Conservation (phyloP, 2,888 invertebrate genomes). For the Ptychoptera albimana region DNA sequence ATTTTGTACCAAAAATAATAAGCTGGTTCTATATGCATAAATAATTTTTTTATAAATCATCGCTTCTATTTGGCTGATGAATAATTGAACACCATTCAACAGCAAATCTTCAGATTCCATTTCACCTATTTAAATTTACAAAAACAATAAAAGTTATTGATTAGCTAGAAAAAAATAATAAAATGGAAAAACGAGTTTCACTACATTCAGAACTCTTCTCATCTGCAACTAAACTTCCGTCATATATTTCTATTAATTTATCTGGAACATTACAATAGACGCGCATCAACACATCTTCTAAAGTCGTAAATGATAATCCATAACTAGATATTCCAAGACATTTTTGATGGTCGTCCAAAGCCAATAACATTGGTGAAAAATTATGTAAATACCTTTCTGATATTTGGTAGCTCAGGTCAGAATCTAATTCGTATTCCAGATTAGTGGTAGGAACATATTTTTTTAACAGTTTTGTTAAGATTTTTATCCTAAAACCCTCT, state of each 20-base stretch:
- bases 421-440: constrained; percentile 48
- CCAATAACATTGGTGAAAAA: constrained; percentile 48
- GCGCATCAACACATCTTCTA: constrained; percentile 74
- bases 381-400: constrained; percentile 39
- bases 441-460: constrained; percentile 43
- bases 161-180: too few species aligned
- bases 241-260: background rate
- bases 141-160: too few species aligned
- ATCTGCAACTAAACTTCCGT: too few species aligned
- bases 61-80: constrained; percentile 38
- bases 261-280: constrained; percentile 12
- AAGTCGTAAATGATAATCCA: constrained; percentile 64
- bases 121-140: background rate
- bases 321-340: constrained; percentile 52
- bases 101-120: constrained; percentile 1
- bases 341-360: constrained; percentile 41
- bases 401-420: constrained; percentile 50
- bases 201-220: background rate
- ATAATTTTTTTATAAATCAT: constrained; percentile 43
- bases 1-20: constrained; percentile 41
- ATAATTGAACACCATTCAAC: background rate
- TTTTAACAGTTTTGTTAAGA: constrained; percentile 38
- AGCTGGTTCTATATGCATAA: constrained; percentile 44
- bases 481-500: constrained; percentile 31
- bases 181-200: too few species aligned